These are phyloP conservation scores for Centrocercus urophasianus DNA, from an alignment of 2,113 vertebrate genomes.

Conservation along the genomic window DNA sequence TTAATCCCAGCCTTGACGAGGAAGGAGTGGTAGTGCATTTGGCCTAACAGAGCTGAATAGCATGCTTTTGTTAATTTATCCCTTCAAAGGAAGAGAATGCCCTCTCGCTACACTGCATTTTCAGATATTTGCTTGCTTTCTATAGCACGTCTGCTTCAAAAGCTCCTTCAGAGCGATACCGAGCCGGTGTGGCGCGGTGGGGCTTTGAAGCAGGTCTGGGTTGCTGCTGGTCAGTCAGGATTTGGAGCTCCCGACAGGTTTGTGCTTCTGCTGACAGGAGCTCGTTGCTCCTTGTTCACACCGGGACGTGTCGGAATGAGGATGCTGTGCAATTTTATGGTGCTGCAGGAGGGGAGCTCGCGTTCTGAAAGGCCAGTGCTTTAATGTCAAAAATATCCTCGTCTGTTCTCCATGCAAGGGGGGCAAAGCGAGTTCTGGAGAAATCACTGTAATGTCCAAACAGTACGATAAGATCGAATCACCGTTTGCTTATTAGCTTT, in stretches of 20 bases:
- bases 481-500: not conserved
- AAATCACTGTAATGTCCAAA: not conserved
- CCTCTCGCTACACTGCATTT: not conserved
- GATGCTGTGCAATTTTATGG: fast-evolving
- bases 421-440: not conserved
- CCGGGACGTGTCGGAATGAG: fast-evolving
- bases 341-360: not conserved
- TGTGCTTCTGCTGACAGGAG: fast-evolving
- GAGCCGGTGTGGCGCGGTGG: fast-evolving
- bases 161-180: not conserved
- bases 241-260: not conserved
- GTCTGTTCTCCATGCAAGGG: fast-evolving
- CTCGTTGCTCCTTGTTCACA: not conserved
- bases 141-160: not conserved
- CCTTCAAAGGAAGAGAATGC: not conserved
- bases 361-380: not conserved
- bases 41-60: not conserved
- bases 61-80: not conserved
- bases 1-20: not conserved
- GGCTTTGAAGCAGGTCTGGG: not conserved
- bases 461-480: fast-evolving
- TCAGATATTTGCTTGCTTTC: not conserved
- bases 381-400: not conserved
- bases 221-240: not conserved
- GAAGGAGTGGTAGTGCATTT: not conserved